Conservation (phyloP, 2,797 vertebrate species). For the Emys orbicularis region DNA sequence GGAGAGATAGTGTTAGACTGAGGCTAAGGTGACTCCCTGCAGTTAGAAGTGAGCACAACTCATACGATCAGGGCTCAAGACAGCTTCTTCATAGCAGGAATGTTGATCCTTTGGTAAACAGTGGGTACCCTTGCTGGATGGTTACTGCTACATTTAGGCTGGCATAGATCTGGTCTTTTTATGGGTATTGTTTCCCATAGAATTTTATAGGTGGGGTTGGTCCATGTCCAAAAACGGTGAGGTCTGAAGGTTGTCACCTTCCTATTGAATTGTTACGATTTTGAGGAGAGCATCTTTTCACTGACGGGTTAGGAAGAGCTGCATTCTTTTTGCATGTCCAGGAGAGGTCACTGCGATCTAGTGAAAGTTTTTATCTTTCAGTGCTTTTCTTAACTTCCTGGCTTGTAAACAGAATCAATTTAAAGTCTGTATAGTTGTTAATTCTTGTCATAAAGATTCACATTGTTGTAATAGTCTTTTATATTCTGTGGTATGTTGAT, state of each 20-base stretch:
- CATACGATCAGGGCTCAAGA: background rate
- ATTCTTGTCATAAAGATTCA: background rate
- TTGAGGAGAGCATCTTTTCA: background rate
- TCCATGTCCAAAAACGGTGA: background rate
- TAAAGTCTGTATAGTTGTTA: background rate
- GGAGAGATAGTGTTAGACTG: background rate
- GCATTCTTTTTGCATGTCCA: background rate
- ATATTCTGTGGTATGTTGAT: background rate
- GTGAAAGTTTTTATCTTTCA: background rate
- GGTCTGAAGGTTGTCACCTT: background rate
- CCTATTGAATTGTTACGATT: background rate
- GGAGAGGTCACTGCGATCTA: background rate
- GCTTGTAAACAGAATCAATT: background rate
- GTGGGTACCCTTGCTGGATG: background rate
- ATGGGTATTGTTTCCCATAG: background rate
- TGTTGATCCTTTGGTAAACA: background rate
- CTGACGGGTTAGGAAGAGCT: background rate
- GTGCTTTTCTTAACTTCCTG: background rate
- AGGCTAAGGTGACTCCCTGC: background rate
- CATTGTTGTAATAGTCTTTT: background rate
- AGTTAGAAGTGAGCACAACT: background rate
- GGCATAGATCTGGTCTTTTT: background rate
- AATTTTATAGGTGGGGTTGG: background rate
- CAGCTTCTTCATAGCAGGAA: background rate
- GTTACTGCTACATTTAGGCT: background rate